Evolutionary conservation across 1,140 invertebrate species (phyloP), one percentile per base, ranked within the genome.

Genomic region (Uloborus diversus): DNA sequence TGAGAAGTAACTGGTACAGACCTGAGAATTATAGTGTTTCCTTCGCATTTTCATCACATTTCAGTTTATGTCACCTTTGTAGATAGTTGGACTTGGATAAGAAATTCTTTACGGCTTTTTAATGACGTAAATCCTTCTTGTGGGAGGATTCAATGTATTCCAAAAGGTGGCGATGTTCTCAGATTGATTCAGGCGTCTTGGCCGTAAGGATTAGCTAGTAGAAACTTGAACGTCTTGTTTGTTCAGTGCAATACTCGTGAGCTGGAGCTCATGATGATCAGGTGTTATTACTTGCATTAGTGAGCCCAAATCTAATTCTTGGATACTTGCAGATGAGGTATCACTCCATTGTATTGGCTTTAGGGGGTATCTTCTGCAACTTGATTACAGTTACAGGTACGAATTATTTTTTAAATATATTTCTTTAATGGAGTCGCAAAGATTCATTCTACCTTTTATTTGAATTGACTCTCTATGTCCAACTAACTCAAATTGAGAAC

Each of bases 241-340:
- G 66, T 33, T 69, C 66, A 69, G 66, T 51, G 49, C 17, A 4
- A 9, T 1, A 27, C 35, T 64, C 66, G 66, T 69, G 66, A 69
- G 66, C 2, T n/a, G 14, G 30, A 51, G 27, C 27, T 69, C 53
- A 69, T 53, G 66, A 30, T 56, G 25, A 20, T 25, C 49, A 27
- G 28, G 20, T 4, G 66, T 32, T 35, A 56, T 69, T 56, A 56
- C 20, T n/a, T 20, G 20, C 17, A 23, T 25, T 27, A 20, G 13
- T 20, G 5, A 27, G 35, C 28, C 56, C n/a, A 30, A 20, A 69
- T 25, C 37, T 51, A 69, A 69, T 30, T 28, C 20, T 20, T 7
- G 47, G 56, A 28, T 42, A 56, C 66, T 69, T 69, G 66, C 49
- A 69, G 47, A 69, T 69, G 66, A 53, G 66, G 27, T 51, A 69